These are phyloP conservation scores for Coryphaenoides rupestris DNA, from an alignment of 2,113 vertebrate species.

Conservation along the genomic window DNA sequence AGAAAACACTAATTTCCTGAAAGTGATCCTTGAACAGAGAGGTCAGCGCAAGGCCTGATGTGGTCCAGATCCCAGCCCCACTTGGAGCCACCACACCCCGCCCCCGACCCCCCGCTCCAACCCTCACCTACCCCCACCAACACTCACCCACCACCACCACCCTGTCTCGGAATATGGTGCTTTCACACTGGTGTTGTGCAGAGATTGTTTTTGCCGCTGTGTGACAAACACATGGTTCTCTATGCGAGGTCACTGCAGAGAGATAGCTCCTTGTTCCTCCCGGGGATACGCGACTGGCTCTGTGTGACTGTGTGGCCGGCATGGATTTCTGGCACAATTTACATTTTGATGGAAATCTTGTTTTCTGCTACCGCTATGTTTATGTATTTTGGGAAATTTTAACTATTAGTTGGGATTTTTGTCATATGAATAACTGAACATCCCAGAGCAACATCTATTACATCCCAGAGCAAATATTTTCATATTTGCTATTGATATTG, in stretches of 20 bases:
- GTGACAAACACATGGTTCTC: slow-evolving; percentile 63
- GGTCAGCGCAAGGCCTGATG: slow-evolving; percentile 39
- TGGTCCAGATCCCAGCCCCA: slow-evolving; percentile 26
- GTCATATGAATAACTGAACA: too few species aligned
- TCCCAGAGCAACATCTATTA: too few species aligned
- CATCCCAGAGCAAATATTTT: too few species aligned
- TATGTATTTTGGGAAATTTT: too few species aligned
- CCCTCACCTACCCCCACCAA: background rate
- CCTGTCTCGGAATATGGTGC: slow-evolving; percentile 62
- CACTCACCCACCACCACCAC: background rate
- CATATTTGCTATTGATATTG: slow-evolving; percentile 7
- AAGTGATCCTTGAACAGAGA: slow-evolving; percentile 40
- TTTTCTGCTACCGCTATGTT: too few species aligned
- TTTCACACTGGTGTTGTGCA: slow-evolving; percentile 70
- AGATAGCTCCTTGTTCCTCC: slow-evolving; percentile 50
- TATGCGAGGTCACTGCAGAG: slow-evolving; percentile 51
- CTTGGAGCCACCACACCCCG: slow-evolving; percentile 8
- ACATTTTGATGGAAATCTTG: too few species aligned
- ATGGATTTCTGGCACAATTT: background rate
- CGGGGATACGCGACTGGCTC: slow-evolving; percentile 18
- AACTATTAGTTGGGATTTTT: too few species aligned
- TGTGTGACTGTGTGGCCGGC: background rate
- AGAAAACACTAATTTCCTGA: slow-evolving; percentile 39
- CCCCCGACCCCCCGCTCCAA: background rate
- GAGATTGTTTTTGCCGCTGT: slow-evolving; percentile 59